A percentile compares a stretch with the other conserved stretches of the same genome.
Evolutionary conservation across 92 coral and sea anemone species (phyloP).

Genomic region (Pocillopora meandrina): DNA sequence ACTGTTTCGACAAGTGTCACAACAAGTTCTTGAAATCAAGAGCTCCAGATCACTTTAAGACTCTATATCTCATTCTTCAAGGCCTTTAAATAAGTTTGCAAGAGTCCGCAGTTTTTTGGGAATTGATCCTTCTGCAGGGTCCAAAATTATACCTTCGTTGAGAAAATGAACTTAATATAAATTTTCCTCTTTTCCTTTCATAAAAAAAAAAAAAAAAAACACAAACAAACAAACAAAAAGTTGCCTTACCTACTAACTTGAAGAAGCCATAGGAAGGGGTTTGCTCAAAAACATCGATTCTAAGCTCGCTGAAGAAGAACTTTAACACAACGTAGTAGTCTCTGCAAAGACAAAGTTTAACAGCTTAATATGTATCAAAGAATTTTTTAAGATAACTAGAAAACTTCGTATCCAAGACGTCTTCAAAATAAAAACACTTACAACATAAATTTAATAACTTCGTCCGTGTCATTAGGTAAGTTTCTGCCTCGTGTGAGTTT

Average conservation of each 20-base stretch:
- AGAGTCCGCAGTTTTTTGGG: no score
- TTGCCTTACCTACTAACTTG: slow-evolving; percentile 66
- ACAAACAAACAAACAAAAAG: not conserved
- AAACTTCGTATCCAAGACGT: not conserved
- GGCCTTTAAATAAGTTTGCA: no score
- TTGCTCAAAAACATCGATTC: slow-evolving; percentile 67
- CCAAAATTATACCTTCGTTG: no score
- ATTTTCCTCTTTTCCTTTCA: not conserved
- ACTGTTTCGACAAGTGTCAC: no score
- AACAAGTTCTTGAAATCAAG: no score
- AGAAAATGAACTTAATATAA: not conserved
- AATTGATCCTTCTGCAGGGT: no score
- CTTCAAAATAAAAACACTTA: slow-evolving; percentile 17
- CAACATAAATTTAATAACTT: slow-evolving; percentile 49
- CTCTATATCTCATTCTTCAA: no score
- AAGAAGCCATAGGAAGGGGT: slow-evolving; percentile 73
- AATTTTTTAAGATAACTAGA: not conserved
- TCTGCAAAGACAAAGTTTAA: slow-evolving; percentile 45
- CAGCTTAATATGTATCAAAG: not conserved
- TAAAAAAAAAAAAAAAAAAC: not conserved
- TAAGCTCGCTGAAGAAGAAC: slow-evolving; percentile 72
- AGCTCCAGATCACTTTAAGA: no score
- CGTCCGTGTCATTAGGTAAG: slow-evolving; percentile 65
- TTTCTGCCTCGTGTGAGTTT: slow-evolving; percentile 30
- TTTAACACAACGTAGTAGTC: slow-evolving; percentile 77